A percentile compares a stretch with the other conserved stretches of the same genome.
Conservation (phyloP, 2,888 invertebrate species). For the Polydesmus complanatus region DNA sequence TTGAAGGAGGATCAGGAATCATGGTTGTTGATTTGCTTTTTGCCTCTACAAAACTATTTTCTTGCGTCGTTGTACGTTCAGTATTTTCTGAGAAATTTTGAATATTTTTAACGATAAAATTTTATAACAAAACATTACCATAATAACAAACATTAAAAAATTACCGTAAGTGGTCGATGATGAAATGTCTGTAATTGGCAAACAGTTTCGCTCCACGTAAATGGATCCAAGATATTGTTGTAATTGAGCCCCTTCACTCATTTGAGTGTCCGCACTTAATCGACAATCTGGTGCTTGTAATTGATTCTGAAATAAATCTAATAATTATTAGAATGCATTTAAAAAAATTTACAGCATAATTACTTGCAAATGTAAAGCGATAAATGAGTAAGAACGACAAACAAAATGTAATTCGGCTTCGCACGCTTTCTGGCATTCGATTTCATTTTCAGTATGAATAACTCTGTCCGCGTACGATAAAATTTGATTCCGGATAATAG, state of each 20-base stretch:
- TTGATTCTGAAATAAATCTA: not conserved
- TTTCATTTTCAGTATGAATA: conserved; percentile 30
- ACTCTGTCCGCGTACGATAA: conserved; percentile 34
- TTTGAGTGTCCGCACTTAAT: conserved; percentile 15
- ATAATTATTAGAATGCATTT: not conserved
- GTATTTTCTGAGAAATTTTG: too few relatives aligned
- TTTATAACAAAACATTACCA: too few relatives aligned
- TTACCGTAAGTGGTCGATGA: too few relatives aligned
- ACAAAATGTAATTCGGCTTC: conserved; percentile 34
- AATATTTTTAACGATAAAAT: too few relatives aligned
- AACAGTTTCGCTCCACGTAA: conserved; percentile 30
- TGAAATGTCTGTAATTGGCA: too few relatives aligned
- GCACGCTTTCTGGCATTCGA: conserved; percentile 34
- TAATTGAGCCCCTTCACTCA: conserved; percentile 15
- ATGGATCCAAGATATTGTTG: conserved; percentile 29
- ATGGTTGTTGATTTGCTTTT: too few relatives aligned
- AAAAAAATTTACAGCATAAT: not conserved
- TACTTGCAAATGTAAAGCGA: conserved; percentile 17
- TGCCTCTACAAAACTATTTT: too few relatives aligned
- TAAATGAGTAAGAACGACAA: conserved; percentile 34
- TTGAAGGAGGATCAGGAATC: too few relatives aligned
- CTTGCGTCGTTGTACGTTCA: too few relatives aligned
- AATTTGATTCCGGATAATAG: conserved; percentile 30
- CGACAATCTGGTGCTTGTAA: conserved; percentile 9
- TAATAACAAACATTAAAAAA: too few relatives aligned